Conservation (phyloP, 2,888 invertebrate genomes). For the Theretra japonica region DNA sequence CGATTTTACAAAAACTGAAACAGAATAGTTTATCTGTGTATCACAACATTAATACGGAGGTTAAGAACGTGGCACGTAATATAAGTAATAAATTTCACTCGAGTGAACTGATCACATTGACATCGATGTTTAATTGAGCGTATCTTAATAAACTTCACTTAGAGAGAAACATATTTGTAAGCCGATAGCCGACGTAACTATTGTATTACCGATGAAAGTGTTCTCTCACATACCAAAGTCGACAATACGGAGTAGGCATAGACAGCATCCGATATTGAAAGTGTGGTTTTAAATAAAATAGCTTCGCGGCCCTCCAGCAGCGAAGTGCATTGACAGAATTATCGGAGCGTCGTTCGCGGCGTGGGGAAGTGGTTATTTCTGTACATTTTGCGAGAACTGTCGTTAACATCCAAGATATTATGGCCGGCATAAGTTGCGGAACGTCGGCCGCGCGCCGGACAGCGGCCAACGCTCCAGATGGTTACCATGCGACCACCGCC, state of each 20-base stretch:
- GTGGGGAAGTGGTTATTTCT: slow-evolving; percentile 76
- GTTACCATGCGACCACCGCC: slow-evolving; percentile 23
- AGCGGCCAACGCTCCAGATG: slow-evolving; percentile 47
- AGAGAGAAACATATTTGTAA: slow-evolving; percentile 67
- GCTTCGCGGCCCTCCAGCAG: slow-evolving; percentile 70
- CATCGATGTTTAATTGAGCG: slow-evolving; percentile 20
- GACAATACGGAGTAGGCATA: background rate
- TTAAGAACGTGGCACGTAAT: background rate
- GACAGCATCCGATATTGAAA: slow-evolving; percentile 11
- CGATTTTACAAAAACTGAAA: background rate
- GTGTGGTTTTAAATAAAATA: slow-evolving; percentile 63
- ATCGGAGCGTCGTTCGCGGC: slow-evolving; percentile 60
- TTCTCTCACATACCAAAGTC: background rate
- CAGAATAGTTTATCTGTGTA: no score
- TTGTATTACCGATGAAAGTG: slow-evolving; percentile 77
- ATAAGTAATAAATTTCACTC: slow-evolving; percentile 24
- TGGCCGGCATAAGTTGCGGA: slow-evolving; percentile 60
- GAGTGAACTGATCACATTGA: slow-evolving; percentile 26
- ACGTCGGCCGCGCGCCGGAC: slow-evolving; percentile 50
- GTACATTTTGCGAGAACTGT: slow-evolving; percentile 76
- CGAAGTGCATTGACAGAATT: slow-evolving; percentile 80
- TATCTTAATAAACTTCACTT: slow-evolving; percentile 21
- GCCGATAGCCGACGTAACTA: slow-evolving; percentile 62
- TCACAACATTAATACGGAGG: background rate
- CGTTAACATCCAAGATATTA: slow-evolving; percentile 66